Evolutionary conservation across 1,140 invertebrate genomes (phyloP).

Genomic region (Drosophila ironensis): DNA sequence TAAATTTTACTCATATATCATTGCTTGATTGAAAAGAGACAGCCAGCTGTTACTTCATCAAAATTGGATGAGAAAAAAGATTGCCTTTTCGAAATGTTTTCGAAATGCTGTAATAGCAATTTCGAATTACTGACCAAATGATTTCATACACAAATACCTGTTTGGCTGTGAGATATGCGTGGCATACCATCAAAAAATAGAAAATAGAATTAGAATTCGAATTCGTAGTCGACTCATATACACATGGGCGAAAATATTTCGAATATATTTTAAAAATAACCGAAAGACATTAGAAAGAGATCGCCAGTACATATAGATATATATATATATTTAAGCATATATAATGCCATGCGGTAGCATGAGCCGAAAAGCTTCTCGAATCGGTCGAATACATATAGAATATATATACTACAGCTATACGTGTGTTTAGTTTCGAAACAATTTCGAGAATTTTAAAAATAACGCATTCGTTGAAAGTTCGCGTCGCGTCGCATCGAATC

Average conservation of each 20-base stretch:
- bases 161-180: slow-evolving; percentile 54
- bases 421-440: slow-evolving; percentile 78
- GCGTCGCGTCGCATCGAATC: slow-evolving; percentile 55
- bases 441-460: slow-evolving; percentile 81
- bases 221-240: slow-evolving; percentile 38
- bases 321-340: slow-evolving; percentile 23
- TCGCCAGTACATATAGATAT: slow-evolving; percentile 32
- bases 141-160: slow-evolving; percentile 61
- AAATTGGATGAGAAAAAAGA: slow-evolving; percentile 1
- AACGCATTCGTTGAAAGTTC: slow-evolving; percentile 70
- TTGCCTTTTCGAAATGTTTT: slow-evolving; percentile 1
- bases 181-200: slow-evolving; percentile 37
- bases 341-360: slow-evolving; percentile 49
- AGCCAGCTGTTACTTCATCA: slow-evolving; percentile 51
- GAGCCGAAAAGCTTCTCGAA: slow-evolving; percentile 46
- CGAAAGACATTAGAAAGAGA: slow-evolving; percentile 65
- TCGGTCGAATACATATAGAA: slow-evolving; percentile 23
- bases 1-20: slow-evolving; percentile 4
- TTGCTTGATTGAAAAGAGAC: slow-evolving; percentile 30
- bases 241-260: slow-evolving; percentile 68
- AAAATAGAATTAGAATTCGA: slow-evolving; percentile 35
- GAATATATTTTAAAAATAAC: slow-evolving; percentile 78
- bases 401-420: slow-evolving; percentile 9
- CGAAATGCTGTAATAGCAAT: slow-evolving; percentile 52
- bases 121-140: slow-evolving; percentile 68